Evolutionary conservation across 2,888 invertebrate genomes (phyloP), one percentile per base, ranked within the genome.

Genomic region (Archaeoteleia sp.): DNA sequence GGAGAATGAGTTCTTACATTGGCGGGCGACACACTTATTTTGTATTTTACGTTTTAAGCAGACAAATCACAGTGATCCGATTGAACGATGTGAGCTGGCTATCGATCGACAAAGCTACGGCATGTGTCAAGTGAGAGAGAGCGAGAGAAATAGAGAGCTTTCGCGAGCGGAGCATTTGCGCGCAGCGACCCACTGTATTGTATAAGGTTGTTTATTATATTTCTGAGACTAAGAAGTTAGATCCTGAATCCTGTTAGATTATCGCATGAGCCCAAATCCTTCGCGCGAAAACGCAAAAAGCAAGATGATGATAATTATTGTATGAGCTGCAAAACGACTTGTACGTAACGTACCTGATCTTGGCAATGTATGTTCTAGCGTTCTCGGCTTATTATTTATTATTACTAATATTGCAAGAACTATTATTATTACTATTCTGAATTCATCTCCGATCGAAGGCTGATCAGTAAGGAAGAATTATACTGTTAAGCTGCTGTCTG

Each of bases 201-300:
- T 51, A 49, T 48, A 65, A 51, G 70, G 57, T 70, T 61, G n/a
- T 43, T 67, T 54, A 63, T 63, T 63, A 49, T 69, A 68, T 61
- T 62, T 62, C 27, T 58, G 39, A 67, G 66, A 67, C 42, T 68
- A 67, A 72, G 58, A 62, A 61, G 55, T 62, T 42, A n/a, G n/a
- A n/a, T n/a, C 5, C 20, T 5, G 66, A 63, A 63, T 67, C 53
- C 65, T 43, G 60, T 68, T 69, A 67, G 55, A 40, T 25, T 67
- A 66, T 55, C 46, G 42, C 55, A 42, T 55, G 69, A 66, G 67
- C 55, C 69, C 57, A 69, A 68, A 53, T 37, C 45, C 55, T 57
- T 55, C 23, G 39, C 10, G 39, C 2, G 14, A 46, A 40, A 29
- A 12, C 2, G 8, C 12, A 6, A 7, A 14, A 12, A 5, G 14